Evolutionary conservation across 2,113 vertebrate species (phyloP).

Genomic region (Cnemophilus loriae): DNA sequence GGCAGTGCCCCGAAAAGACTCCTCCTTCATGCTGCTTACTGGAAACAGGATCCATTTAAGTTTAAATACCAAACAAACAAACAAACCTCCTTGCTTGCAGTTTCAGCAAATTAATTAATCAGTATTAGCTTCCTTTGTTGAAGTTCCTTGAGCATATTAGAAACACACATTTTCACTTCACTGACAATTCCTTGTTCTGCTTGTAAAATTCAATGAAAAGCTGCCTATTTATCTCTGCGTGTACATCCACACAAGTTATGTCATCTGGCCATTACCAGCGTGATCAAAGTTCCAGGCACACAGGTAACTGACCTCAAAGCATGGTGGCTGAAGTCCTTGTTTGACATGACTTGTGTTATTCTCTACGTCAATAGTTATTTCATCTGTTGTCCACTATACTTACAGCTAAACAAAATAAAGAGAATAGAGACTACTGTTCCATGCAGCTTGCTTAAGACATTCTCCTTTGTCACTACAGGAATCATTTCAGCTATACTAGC

Average conservation of each 20-base stretch:
- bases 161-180: neutral
- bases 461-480: neutral
- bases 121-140: neutral
- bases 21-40: neutral
- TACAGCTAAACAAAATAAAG: neutral
- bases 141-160: neutral
- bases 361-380: conserved; percentile 10
- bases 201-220: neutral
- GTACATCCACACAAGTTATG: neutral
- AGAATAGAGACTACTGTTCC: neutral
- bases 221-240: neutral
- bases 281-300: conserved; percentile 31
- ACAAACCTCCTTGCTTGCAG: neutral
- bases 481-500: neutral
- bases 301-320: conserved; percentile 25
- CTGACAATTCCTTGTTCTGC: neutral
- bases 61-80: neutral
- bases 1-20: neutral
- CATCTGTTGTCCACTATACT: neutral
- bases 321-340: neutral
- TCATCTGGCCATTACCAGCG: neutral
- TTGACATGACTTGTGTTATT: neutral
- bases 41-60: neutral
- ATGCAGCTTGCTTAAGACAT: neutral
- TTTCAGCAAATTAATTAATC: neutral